A percentile compares a stretch with the other conserved stretches of the same genome.
These are phyloP conservation scores for Anastrepha ludens DNA, from an alignment of 1,140 invertebrate species.

Conservation along the genomic window DNA sequence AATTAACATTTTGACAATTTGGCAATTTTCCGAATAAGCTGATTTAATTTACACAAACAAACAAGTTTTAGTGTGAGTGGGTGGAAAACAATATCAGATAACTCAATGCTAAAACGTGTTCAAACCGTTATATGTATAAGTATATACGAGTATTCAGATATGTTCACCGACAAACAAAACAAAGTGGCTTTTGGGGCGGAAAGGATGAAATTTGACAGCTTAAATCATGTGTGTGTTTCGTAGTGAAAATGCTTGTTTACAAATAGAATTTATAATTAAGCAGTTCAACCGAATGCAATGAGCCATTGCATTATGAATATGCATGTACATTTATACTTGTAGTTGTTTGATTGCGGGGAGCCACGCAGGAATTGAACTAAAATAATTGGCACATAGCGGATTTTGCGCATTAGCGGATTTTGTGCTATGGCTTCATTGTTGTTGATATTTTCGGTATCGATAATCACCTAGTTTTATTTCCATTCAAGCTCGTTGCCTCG, in stretches of 20 bases:
- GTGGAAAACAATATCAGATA: not conserved
- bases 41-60: constrained; percentile 10
- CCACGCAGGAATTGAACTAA: not conserved
- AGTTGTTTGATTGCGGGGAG: not conserved
- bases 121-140: not conserved
- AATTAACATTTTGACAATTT: constrained; percentile 50
- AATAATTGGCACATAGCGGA: not conserved
- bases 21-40: constrained; percentile 43
- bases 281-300: constrained; percentile 5
- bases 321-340: not conserved
- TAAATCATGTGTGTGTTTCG: too few relatives aligned
- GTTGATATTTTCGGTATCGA: too few relatives aligned
- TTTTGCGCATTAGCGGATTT: too few relatives aligned
- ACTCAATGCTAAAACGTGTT: not conserved
- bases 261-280: constrained; percentile 30
- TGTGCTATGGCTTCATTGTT: too few relatives aligned
- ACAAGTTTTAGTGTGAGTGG: not conserved
- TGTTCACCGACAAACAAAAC: constrained; percentile 11
- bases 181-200: constrained; percentile 14
- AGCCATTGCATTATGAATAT: not conserved
- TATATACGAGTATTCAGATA: not conserved
- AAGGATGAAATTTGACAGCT: constrained; percentile 19
- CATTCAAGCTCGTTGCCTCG: too few relatives aligned
- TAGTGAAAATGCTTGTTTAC: not conserved
- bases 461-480: too few relatives aligned